Base-by-base conservation (phyloP, 2,113 vertebrate species). In the Deroptyus accipitrinus region DNA sequence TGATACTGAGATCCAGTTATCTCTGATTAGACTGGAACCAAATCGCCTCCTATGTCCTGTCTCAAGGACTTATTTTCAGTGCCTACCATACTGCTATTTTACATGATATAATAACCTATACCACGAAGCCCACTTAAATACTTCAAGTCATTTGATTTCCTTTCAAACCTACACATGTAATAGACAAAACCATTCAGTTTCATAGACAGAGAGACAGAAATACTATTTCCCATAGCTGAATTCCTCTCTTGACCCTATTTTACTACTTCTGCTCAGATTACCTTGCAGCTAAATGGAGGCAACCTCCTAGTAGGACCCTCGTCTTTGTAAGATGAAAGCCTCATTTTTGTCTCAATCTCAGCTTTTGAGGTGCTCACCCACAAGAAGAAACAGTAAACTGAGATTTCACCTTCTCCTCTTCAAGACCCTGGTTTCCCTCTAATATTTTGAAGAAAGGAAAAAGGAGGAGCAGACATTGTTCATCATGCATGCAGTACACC, bases 301-400 rank as follows among this genome's bases (percentile, higher is more conserved):
- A 42, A 52, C 39, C 6, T 2, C 5, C 20, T 0, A 0, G 17
- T 1, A 66, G 42, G 48, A 72, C 10, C 4, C 51, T 89, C 44
- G 6, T 49, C 48, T 49, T 49, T 49, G 48, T 24, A 79, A 79
- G 42, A 48, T 10, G 33, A 66, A 91, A 82, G 10, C 28, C 41
- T 75, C 54, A 27, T 62, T 70, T 51, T 64, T 54, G 46, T 37
- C 62, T 76, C 3, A 0, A 10, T 51, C 55, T 63, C 61, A 55
- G 28, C 16, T 86, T 94, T 68, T 42, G 68, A 84, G 51, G n/a
- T 55, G 46, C 42, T 94, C 33, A 75, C 8, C 39, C 55, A 84
- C 20, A 77, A 41, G 54, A 88, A 30, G 63, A 74, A 83, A 83
- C 18, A 15, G 18, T 30, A 61, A 4, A 33, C 83, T 94, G 42